Conservation (phyloP, 2,888 invertebrate species). For the Germaria angustata region DNA sequence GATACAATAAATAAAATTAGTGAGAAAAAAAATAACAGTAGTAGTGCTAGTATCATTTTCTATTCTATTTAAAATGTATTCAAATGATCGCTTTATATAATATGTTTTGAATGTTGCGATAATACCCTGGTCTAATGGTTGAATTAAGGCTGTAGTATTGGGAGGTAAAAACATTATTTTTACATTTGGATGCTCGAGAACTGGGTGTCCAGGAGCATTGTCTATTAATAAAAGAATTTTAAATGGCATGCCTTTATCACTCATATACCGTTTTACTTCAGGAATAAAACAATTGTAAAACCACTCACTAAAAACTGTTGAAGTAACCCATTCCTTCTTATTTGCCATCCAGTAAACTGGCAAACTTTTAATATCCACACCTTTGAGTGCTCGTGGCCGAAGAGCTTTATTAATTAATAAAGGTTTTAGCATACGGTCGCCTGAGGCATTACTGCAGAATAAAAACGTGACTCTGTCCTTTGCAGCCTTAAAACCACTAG, state of each 20-base stretch:
- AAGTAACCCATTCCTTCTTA: neutral
- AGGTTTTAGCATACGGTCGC: constrained; percentile 66
- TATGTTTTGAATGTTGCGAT: constrained; percentile 58
- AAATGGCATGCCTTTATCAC: constrained; percentile 61
- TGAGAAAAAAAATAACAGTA: too few relatives aligned
- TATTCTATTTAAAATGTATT: constrained; percentile 53
- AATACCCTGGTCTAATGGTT: constrained; percentile 70
- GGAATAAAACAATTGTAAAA: constrained; percentile 20
- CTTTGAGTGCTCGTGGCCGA: neutral
- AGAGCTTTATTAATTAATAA: constrained; percentile 70
- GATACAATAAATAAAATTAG: too few relatives aligned
- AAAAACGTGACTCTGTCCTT: constrained; percentile 71
- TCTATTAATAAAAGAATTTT: constrained; percentile 67
- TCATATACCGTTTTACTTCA: constrained; percentile 6
- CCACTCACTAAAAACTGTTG: constrained; percentile 18
- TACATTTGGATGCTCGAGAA: too few relatives aligned
- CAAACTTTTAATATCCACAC: constrained; percentile 38
- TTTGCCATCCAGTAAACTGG: constrained; percentile 62
- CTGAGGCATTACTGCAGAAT: constrained; percentile 5
- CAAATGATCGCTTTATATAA: constrained; percentile 14
- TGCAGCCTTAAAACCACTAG: constrained; percentile 65
- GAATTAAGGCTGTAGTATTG: constrained; percentile 62
- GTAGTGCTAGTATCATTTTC: constrained; percentile 19
- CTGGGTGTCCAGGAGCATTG: constrained; percentile 54
- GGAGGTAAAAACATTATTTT: too few relatives aligned